These are phyloP conservation scores for Ferdinandea cuprea DNA, from an alignment of 2,888 invertebrate genomes.

Conservation along the genomic window DNA sequence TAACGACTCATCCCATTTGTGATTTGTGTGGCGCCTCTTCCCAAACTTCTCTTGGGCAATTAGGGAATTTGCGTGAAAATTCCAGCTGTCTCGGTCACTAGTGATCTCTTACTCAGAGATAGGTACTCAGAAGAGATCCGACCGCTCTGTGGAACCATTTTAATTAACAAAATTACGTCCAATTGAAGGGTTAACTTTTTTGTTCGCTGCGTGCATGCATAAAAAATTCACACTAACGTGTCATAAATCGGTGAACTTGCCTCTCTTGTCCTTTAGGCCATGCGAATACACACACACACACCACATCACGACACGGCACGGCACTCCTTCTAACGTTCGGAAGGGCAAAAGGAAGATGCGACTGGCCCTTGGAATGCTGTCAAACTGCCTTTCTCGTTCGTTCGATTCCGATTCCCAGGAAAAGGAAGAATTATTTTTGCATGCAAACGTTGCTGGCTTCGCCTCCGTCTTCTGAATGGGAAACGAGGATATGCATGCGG, in stretches of 20 bases:
- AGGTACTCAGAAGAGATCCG: not conserved
- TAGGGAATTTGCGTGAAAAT: slow-evolving; percentile 54
- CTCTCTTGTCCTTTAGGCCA: slow-evolving; percentile 55
- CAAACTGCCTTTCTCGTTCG: slow-evolving; percentile 64
- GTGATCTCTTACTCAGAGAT: slow-evolving; percentile 54
- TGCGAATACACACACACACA: slow-evolving; percentile 8
- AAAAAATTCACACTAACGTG: slow-evolving; percentile 65
- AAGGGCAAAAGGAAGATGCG: slow-evolving; percentile 18
- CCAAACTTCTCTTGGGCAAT: slow-evolving; percentile 53
- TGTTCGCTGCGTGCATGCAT: no score
- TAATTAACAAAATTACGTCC: slow-evolving; percentile 42
- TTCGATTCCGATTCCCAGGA: slow-evolving; percentile 72
- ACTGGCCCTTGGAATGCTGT: slow-evolving; percentile 70
- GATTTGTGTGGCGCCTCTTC: slow-evolving; percentile 52
- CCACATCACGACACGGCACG: not conserved
- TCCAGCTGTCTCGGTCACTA: slow-evolving; percentile 57
- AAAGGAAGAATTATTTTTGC: slow-evolving; percentile 69
- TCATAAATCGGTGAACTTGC: slow-evolving; percentile 65
- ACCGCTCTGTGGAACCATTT: slow-evolving; percentile 10
- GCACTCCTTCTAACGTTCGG: slow-evolving; percentile 52
- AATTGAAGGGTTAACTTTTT: slow-evolving; percentile 23
- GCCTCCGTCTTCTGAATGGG: slow-evolving; percentile 53
- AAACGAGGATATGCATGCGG: not conserved
- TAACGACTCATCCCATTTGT: slow-evolving; percentile 40
- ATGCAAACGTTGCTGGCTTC: slow-evolving; percentile 40